Evolutionary conservation across 2,888 invertebrate species (phyloP).

Genomic region (Noctua pronuba): DNA sequence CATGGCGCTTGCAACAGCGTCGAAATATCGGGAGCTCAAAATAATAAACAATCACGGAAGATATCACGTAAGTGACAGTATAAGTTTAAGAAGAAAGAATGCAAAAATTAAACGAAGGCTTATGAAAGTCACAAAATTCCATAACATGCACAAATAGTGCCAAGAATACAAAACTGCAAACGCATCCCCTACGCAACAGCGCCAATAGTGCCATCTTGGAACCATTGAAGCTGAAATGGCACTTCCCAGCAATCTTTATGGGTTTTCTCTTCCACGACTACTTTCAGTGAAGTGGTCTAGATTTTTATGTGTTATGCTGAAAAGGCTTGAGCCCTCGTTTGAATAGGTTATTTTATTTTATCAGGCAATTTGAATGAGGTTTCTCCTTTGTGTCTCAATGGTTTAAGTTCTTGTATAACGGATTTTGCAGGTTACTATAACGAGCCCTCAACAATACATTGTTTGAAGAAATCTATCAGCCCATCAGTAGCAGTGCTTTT

Average conservation of each 20-base stretch:
- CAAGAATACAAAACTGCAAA: constrained; percentile 40
- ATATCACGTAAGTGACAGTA: too few species aligned
- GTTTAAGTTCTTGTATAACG: neutral
- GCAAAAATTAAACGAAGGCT: neutral
- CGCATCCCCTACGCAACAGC: constrained; percentile 5
- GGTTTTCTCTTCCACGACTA: constrained; percentile 19
- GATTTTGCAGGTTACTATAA: neutral
- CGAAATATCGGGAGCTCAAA: too few species aligned
- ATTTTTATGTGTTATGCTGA: constrained; percentile 29
- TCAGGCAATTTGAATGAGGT: neutral
- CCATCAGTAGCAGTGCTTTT: too few species aligned
- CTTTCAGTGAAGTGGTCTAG: constrained; percentile 1
- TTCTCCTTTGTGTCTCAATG: neutral
- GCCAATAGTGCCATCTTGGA: constrained; percentile 47
- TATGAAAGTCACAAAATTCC: constrained; percentile 1
- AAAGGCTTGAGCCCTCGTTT: neutral
- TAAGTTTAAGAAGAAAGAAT: too few species aligned
- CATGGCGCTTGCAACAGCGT: too few species aligned
- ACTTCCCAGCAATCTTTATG: constrained; percentile 42
- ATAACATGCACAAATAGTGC: constrained; percentile 14
- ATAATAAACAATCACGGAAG: too few species aligned
- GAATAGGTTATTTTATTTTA: constrained; percentile 4
- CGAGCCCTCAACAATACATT: neutral
- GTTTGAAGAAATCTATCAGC: too few species aligned
- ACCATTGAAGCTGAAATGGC: constrained; percentile 49